A percentile compares a stretch with the other conserved stretches of the same genome.
These are phyloP conservation scores for Chionoecetes opilio DNA, from an alignment of 1,140 invertebrate genomes.

Conservation along the genomic window DNA sequence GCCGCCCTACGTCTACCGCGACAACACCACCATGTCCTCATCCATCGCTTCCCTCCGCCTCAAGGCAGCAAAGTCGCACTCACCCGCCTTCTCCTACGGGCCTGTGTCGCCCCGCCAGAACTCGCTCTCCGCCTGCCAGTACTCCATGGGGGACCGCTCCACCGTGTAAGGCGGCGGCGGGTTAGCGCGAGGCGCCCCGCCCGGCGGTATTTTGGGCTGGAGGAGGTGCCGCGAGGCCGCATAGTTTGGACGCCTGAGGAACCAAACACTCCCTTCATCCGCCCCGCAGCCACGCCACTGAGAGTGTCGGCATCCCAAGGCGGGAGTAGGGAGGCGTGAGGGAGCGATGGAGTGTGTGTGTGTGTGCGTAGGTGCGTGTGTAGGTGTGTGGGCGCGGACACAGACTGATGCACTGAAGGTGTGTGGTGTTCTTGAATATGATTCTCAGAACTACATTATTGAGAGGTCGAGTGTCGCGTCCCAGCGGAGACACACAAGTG, in stretches of 20 bases:
- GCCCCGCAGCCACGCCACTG: not conserved
- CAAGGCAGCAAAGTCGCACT: constrained; percentile 84
- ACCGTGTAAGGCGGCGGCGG: constrained; percentile 43
- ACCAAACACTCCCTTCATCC: not conserved
- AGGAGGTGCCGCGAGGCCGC: not conserved
- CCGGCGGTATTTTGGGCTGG: not conserved
- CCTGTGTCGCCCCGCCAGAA: constrained; percentile 77
- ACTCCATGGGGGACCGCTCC: constrained; percentile 75
- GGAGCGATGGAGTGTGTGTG: not conserved
- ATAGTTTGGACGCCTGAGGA: too few species aligned
- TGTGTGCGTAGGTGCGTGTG: not conserved
- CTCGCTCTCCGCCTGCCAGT: constrained; percentile 78
- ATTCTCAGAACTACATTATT: not conserved
- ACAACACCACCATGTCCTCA: constrained; percentile 83
- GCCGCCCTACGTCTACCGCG: constrained; percentile 84
- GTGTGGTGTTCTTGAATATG: not conserved
- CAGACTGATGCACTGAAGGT: not conserved
- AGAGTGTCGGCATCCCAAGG: not conserved
- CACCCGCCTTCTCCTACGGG: constrained; percentile 79
- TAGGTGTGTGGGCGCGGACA: not conserved
- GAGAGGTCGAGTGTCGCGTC: not conserved
- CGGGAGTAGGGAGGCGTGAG: too few species aligned
- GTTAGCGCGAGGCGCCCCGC: not conserved
- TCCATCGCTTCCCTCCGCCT: constrained; percentile 85
- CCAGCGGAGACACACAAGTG: not conserved